Evolutionary conservation across 2,113 vertebrate species (phyloP), one percentile per base, ranked within the genome.

Genomic region (Phaethon lepturus): DNA sequence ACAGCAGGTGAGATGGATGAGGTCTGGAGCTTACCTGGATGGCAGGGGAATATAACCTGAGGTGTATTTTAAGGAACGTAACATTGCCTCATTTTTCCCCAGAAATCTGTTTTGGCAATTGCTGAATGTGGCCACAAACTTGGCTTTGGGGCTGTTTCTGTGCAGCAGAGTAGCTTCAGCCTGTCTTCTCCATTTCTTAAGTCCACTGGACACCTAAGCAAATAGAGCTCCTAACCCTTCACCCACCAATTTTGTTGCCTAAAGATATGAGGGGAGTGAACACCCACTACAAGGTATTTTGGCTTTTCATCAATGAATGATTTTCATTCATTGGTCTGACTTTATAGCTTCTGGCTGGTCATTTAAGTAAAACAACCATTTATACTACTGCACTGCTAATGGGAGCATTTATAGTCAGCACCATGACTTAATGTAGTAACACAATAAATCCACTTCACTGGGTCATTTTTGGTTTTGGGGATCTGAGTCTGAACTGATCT

Each of bases 361-460:
- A 64, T 84, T 78, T 38, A 63, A 75, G 18, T 78, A 55, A 89
- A 95, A 85, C 80, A 89, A 33, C 29, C 20, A 29, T 88, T 95
- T 33, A 64, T 26, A 33, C 9, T 33, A 40, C n/a, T 2, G 3
- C 29, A 53, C 4, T 56, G 25, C 40, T 82, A 76, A 68, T 0
- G 0, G 66, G 49, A 89, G 3, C 45, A 47, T 74, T 91, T 78
- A 68, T 8, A 56, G 38, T 56, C 66, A 85, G 74, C 19, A 44
- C 33, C 45, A 55, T 15, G 24, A 58, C 26, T 64, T 2, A 11
- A 38, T 55, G 38, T 52, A 85, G 68, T 89, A 93, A 35, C 23
- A 63, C 11, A 89, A 35, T 72, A 85, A 87, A 56, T 81, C 38
- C 73, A 72, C 28, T 77, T 78, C 77, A 87, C 26, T 75, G 80